Conservation (phyloP, 1,140 invertebrate species). For the Galendromus occidentalis region DNA sequence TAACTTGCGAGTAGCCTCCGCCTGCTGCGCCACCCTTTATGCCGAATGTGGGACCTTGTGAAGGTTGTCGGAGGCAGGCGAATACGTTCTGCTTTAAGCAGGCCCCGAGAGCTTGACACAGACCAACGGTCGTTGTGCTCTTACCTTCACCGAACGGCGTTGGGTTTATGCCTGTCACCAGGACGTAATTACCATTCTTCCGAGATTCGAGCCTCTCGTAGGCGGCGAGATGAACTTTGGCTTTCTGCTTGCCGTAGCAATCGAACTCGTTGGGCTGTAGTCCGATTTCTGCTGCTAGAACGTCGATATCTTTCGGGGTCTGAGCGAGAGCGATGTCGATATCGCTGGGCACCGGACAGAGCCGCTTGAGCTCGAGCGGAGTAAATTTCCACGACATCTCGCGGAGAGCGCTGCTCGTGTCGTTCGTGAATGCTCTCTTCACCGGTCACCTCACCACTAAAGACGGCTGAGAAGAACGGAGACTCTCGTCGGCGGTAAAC, state of each 20-base stretch:
- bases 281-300: constrained; percentile 64
- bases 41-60: constrained; percentile 94
- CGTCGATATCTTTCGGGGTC: constrained; percentile 57
- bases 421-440: too few relatives aligned
- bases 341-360: constrained; percentile 57
- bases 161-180: constrained; percentile 61
- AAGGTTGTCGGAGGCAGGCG: constrained; percentile 90
- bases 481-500: too few relatives aligned
- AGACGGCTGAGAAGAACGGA: too few relatives aligned
- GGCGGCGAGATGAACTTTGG: constrained; percentile 70
- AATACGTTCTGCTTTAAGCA: constrained; percentile 69
- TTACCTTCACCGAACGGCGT: constrained; percentile 24
- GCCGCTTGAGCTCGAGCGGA: constrained; percentile 36
- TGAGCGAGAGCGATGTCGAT: constrained; percentile 71
- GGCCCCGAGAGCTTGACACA: constrained; percentile 73
- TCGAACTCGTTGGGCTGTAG: constrained; percentile 57
- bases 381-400: constrained; percentile 39
- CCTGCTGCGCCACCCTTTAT: constrained; percentile 90
- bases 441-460: too few relatives aligned
- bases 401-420: too few relatives aligned
- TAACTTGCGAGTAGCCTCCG: constrained; percentile 81
- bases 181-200: constrained; percentile 70
- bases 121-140: constrained; percentile 72
- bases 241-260: constrained; percentile 80
- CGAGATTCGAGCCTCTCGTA: constrained; percentile 48